Percentiles rank a stretch among this genome's conserved stretches.
Evolutionary conservation across 2,888 invertebrate species (phyloP).

Genomic region (Kuschelorhynchus macadamiae): DNA sequence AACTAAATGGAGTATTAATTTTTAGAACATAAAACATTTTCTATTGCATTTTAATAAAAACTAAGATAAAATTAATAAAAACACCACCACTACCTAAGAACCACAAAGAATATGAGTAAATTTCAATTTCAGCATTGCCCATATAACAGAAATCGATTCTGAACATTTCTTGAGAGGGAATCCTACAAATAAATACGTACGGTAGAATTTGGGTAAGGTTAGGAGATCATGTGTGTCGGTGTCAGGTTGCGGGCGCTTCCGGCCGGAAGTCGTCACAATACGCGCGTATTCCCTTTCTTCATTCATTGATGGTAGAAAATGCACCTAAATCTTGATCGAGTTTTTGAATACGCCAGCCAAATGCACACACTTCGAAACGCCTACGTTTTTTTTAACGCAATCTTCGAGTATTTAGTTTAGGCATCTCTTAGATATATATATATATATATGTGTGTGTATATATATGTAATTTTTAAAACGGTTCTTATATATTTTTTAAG

Average conservation of each 20-base stretch:
- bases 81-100: no score
- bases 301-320: constrained; percentile 31
- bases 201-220: constrained; percentile 54
- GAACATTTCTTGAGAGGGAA: constrained; percentile 5
- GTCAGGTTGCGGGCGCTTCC: constrained; percentile 62
- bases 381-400: constrained; percentile 15
- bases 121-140: no score
- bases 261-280: constrained; percentile 53
- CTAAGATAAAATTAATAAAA: no score
- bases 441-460: no score
- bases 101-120: no score
- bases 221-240: constrained; percentile 62
- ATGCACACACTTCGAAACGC: constrained; percentile 34
- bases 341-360: constrained; percentile 26
- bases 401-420: neutral
- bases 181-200: constrained; percentile 23
- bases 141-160: no score
- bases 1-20: no score
- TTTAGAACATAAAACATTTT: no score
- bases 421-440: no score
- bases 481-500: no score
- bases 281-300: constrained; percentile 47
- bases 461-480: no score
- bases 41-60: no score
- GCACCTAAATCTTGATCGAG: constrained; percentile 35